These are phyloP conservation scores for Graphium colonna DNA, from an alignment of 2,888 invertebrate species.

Conservation along the genomic window DNA sequence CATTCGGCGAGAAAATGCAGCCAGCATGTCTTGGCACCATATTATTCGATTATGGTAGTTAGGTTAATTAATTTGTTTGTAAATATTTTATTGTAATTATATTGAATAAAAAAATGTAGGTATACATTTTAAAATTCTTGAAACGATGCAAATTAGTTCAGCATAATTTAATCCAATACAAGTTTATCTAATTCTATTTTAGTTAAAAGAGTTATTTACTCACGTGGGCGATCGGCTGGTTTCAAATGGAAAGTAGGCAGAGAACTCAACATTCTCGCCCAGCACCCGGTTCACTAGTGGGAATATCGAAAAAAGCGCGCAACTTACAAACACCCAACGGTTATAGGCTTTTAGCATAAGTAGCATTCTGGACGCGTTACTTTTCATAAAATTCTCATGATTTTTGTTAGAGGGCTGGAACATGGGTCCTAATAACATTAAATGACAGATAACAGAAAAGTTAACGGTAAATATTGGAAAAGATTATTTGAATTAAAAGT, in stretches of 20 bases:
- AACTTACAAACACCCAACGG: constrained; percentile 41
- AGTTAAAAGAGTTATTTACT: constrained; percentile 31
- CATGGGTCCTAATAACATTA: constrained; percentile 37
- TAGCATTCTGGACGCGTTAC: constrained; percentile 47
- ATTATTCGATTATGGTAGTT: too few relatives aligned
- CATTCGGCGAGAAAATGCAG: too few relatives aligned
- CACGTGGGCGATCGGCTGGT: constrained; percentile 44
- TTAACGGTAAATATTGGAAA: too few relatives aligned
- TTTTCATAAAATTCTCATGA: constrained; percentile 44
- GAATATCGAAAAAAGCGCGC: constrained; percentile 43
- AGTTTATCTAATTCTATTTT: neutral
- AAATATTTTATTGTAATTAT: too few relatives aligned
- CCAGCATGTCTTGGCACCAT: too few relatives aligned
- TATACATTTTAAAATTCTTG: neutral
- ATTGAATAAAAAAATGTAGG: too few relatives aligned
- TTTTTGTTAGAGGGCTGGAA: constrained; percentile 44
- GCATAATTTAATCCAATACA: neutral
- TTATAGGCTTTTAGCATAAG: constrained; percentile 47
- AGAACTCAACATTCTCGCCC: constrained; percentile 46
- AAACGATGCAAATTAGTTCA: too few relatives aligned
- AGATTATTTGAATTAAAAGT: too few relatives aligned
- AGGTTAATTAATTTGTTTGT: too few relatives aligned
- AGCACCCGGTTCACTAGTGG: constrained; percentile 49
- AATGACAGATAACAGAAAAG: too few relatives aligned
- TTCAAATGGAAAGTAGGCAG: constrained; percentile 61